Evolutionary conservation across 2,113 vertebrate genomes (phyloP).

Genomic region (Axis porcinus): DNA sequence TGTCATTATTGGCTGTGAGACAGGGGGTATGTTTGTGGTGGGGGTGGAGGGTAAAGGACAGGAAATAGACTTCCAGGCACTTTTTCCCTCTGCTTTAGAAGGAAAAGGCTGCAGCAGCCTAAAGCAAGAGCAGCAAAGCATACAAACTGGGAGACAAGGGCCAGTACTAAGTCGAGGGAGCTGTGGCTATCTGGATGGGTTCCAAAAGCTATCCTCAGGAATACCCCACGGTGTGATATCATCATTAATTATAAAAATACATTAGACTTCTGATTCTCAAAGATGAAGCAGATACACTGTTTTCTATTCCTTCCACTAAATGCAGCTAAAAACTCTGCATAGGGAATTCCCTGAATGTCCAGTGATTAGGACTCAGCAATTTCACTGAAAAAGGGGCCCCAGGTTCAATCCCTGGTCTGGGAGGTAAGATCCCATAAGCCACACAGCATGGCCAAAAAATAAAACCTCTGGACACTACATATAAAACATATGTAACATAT

Average conservation of each 20-base stretch:
- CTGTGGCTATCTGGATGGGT: not conserved
- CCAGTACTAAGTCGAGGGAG: not conserved
- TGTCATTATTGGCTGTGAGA: not conserved
- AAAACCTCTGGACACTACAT: not conserved
- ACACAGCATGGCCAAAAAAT: not conserved
- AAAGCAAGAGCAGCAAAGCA: not conserved
- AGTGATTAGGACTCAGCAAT: not conserved
- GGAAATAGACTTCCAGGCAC: not conserved
- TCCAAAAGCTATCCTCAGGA: not conserved
- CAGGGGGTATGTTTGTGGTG: not conserved
- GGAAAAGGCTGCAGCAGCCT: not conserved
- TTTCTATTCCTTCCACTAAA: not conserved
- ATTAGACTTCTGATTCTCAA: not conserved
- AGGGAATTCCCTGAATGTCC: not conserved
- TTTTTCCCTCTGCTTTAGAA: not conserved
- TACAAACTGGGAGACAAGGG: not conserved
- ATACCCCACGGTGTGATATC: not conserved
- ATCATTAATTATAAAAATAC: not conserved
- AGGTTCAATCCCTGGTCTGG: not conserved
- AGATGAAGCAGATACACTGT: not conserved
- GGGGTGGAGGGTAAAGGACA: not conserved
- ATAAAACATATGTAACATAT: not conserved
- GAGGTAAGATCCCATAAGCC: not conserved
- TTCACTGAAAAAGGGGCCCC: not conserved
- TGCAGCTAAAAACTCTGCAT: not conserved